phyloP scores from a whole-genome alignment of 2,113 vertebrate species.

The Alexandromys fortis region DNA sequence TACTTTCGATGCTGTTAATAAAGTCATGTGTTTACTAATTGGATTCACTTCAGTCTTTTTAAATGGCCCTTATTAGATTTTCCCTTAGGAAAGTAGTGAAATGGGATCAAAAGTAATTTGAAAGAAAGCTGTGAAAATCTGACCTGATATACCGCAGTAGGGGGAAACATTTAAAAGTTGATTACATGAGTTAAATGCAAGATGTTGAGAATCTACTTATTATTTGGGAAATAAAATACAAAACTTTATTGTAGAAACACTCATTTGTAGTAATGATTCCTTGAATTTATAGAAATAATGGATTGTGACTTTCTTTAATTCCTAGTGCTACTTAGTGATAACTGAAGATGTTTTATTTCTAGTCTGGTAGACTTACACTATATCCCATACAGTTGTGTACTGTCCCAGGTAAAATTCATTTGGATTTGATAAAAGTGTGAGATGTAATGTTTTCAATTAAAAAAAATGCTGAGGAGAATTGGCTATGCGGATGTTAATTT shows the following conservation, averaged over 20 bases:
- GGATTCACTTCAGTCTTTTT: neutral
- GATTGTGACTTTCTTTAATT: neutral
- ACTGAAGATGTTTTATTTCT: neutral
- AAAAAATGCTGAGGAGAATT: neutral
- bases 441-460: neutral
- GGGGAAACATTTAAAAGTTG: conserved; percentile 4
- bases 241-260: conserved; percentile 9
- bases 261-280: neutral
- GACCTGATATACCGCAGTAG: neutral
- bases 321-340: neutral
- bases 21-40: neutral
- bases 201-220: neutral
- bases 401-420: neutral
- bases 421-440: neutral
- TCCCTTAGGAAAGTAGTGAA: neutral
- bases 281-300: conserved; percentile 34
- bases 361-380: neutral
- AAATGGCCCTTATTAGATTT: neutral
- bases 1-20: neutral
- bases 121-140: neutral
- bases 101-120: neutral
- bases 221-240: neutral
- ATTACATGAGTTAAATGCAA: neutral
- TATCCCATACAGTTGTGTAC: neutral
- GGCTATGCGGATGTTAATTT: conserved; percentile 38